A percentile compares a stretch with the other conserved stretches of the same genome.
Conservation (phyloP, 2,797 vertebrate genomes). For the Triplophysa yarkandensis region DNA sequence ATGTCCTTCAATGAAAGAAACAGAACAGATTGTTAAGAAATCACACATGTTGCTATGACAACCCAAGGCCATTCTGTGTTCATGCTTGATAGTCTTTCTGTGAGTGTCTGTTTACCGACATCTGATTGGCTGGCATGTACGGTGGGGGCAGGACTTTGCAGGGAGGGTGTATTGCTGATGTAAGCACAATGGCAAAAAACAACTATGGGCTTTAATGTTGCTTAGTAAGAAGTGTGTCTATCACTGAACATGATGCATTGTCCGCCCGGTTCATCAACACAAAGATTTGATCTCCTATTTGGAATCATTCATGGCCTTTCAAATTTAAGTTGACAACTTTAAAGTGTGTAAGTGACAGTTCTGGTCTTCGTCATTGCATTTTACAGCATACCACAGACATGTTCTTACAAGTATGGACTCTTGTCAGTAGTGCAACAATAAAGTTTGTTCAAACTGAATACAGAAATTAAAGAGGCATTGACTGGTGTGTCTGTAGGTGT, state of each 20-base stretch:
- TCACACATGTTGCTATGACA: not conserved
- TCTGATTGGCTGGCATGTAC: not conserved
- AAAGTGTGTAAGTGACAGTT: not conserved
- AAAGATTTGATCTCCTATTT: not conserved
- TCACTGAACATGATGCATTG: not conserved
- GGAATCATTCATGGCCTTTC: too few relatives aligned
- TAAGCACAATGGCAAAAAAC: not conserved
- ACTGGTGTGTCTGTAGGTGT: constrained; percentile 32
- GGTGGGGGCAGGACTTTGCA: not conserved
- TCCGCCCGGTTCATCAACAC: not conserved
- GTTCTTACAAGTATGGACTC: constrained; percentile 1
- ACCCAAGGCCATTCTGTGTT: not conserved
- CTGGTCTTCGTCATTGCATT: not conserved
- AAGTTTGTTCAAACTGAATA: not conserved
- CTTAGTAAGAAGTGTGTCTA: too few relatives aligned
- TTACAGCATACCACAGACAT: not conserved
- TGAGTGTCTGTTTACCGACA: not conserved
- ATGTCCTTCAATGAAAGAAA: too few relatives aligned
- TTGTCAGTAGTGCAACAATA: constrained; percentile 17
- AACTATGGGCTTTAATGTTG: too few relatives aligned
- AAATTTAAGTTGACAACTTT: too few relatives aligned
- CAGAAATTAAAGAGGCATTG: constrained; percentile 23
- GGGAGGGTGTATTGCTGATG: not conserved
- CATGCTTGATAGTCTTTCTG: not conserved
- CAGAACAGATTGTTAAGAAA: not conserved